Conservation (phyloP, 1,140 invertebrate species). For the Ericerus pela region DNA sequence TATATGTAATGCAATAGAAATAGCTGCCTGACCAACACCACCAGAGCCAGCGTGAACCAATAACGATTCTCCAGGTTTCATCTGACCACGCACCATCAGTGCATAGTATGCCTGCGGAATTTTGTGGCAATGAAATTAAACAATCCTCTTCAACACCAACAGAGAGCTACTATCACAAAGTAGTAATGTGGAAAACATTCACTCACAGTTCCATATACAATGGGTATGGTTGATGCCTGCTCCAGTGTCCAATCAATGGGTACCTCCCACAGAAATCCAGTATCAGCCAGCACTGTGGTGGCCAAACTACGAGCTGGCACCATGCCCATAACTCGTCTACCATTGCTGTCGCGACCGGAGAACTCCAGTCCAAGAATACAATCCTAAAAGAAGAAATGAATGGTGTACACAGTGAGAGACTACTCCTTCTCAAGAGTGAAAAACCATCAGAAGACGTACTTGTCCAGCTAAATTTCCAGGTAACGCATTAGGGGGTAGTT, state of each 20-base stretch:
- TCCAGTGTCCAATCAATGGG: constrained; percentile 76
- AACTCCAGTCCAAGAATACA: constrained; percentile 91
- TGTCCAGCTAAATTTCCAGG: constrained; percentile 56
- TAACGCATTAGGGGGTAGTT: constrained; percentile 80
- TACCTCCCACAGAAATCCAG: constrained; percentile 75
- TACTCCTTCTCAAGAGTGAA: neutral
- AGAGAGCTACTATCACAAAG: neutral
- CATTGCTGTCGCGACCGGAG: constrained; percentile 58
- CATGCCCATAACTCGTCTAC: constrained; percentile 82
- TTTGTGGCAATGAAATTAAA: neutral
- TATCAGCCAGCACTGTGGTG: constrained; percentile 71
- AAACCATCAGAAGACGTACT: neutral
- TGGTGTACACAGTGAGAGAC: neutral
- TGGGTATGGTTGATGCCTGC: constrained; percentile 83
- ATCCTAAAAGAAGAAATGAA: constrained; percentile 41
- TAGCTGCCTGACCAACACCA: constrained; percentile 83
- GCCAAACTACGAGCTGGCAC: constrained; percentile 74
- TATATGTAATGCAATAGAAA: constrained; percentile 68
- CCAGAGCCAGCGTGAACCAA: constrained; percentile 90
- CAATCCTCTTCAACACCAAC: neutral
- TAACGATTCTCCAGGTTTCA: constrained; percentile 68
- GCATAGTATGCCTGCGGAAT: constrained; percentile 64
- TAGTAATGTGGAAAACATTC: neutral
- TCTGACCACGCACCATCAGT: constrained; percentile 62
- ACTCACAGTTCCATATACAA: constrained; percentile 68